Conservation (phyloP, 2,797 vertebrate species). For the Poecilia wingei region DNA sequence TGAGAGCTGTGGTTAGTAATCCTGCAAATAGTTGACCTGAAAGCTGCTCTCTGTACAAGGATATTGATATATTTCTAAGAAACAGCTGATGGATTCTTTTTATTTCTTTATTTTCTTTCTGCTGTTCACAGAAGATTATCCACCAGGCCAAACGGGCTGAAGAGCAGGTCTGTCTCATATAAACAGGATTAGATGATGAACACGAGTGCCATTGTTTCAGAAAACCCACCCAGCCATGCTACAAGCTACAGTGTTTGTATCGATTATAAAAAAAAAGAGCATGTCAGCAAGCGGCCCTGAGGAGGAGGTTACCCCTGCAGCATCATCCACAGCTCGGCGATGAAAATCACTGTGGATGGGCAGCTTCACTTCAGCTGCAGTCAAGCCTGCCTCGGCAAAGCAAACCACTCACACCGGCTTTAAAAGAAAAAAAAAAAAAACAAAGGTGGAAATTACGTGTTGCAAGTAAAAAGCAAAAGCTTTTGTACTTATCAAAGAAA, state of each 20-base stretch:
- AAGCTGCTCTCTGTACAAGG: not conserved
- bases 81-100: not conserved
- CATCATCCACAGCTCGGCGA: accelerated
- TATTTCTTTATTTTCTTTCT: not conserved
- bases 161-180: not conserved
- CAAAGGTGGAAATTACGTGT: not conserved
- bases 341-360: slow-evolving; percentile 4
- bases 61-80: slow-evolving; percentile 6
- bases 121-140: not conserved
- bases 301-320: not conserved
- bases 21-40: slow-evolving; percentile 22
- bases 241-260: slow-evolving; percentile 1
- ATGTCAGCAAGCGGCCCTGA: not conserved
- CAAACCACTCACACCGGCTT: not conserved
- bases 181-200: slow-evolving; percentile 7
- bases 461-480: slow-evolving; percentile 5
- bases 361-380: not conserved
- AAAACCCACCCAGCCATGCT: not conserved
- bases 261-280: slow-evolving; percentile 9
- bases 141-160: not conserved
- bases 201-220: not conserved
- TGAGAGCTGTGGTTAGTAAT: slow-evolving; percentile 1
- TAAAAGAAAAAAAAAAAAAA: not conserved
- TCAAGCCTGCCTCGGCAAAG: not conserved
- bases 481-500: not conserved